Conservation (phyloP, 2,797 vertebrate genomes). For the Rhinophrynus dorsalis region DNA sequence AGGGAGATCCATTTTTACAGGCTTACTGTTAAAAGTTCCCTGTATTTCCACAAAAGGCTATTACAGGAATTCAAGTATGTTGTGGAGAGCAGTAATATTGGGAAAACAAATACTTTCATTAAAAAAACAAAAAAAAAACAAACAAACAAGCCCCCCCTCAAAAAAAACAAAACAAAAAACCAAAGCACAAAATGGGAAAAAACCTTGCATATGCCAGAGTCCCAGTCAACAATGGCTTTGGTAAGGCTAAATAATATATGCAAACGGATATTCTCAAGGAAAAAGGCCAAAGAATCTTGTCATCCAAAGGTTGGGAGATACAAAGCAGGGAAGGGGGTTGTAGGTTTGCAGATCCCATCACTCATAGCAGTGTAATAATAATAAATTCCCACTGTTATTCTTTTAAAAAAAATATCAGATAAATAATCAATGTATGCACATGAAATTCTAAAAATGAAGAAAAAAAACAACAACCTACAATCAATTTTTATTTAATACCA, state of each 20-base stretch:
- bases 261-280: constrained; percentile 59
- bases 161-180: too few relatives aligned
- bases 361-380: too few relatives aligned
- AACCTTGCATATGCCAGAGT: constrained; percentile 54
- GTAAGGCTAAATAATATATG: constrained; percentile 74
- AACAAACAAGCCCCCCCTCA: too few relatives aligned
- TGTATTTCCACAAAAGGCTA: constrained; percentile 74
- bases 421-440: constrained; percentile 49
- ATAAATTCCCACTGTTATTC: constrained; percentile 43
- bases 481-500: not conserved
- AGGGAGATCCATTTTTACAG: constrained; percentile 64
- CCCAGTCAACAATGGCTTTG: constrained; percentile 71
- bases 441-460: constrained; percentile 55
- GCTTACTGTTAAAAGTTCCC: constrained; percentile 76
- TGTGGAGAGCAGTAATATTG: constrained; percentile 79
- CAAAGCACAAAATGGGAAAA: not conserved
- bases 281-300: constrained; percentile 40
- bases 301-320: constrained; percentile 7
- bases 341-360: constrained; percentile 53
- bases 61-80: constrained; percentile 70
- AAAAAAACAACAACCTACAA: constrained; percentile 52
- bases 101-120: constrained; percentile 69
- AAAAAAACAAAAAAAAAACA: too few relatives aligned
- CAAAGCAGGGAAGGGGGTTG: constrained; percentile 49
- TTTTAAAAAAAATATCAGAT: constrained; percentile 51